Base-by-base conservation (phyloP, 1,140 invertebrate species). In the Temnothorax curvispinosus region DNA sequence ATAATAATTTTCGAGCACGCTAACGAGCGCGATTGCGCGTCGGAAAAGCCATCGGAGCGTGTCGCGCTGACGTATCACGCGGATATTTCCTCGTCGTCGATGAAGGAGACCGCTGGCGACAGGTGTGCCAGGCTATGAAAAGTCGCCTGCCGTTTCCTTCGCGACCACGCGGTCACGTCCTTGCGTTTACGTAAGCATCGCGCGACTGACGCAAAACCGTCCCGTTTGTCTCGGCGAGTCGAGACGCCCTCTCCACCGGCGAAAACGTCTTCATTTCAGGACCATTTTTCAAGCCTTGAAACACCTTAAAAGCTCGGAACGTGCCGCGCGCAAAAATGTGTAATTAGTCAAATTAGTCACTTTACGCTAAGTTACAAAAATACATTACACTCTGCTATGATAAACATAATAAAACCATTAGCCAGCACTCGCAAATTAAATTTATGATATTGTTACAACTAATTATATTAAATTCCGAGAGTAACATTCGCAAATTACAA, bases 181-280 rank as follows among this genome's bases (percentile, higher is more conserved):
- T 92, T 92, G 92, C 75, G 75, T 87, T 92, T 92, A 90, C 74
- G 91, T 91, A 91, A 92, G 90, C 56, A 44, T 18, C 58, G 64
- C 11, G 54, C 32, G 60, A 72, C 32, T 89, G 89, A 89, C 67
- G 89, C 81, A 88, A 88, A 90, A 38, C 38, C n/a, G 77, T 77
- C 62, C 44, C 35, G n/a, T 35, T 11, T 6, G n/a, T 38, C 27
- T 9, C 35, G 41, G 5, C 54, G 47, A 76, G 8, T 62, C 52
- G 54, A 27, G 27, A 75, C 47, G 80, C 62, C 71, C 13, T 15
- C 77, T 35, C 15, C 11, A 13, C 3, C 5, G 1, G 0, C 2
- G 18, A 72, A 80, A 62, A 58, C 11, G 15, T 58, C 52, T 32
- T 65, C 18, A 15, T 15, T 27, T 27, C 41, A 11, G 1, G n/a